phyloP scores from a whole-genome alignment of 2,888 invertebrate genomes.

The Trissoscelio sp. region DNA sequence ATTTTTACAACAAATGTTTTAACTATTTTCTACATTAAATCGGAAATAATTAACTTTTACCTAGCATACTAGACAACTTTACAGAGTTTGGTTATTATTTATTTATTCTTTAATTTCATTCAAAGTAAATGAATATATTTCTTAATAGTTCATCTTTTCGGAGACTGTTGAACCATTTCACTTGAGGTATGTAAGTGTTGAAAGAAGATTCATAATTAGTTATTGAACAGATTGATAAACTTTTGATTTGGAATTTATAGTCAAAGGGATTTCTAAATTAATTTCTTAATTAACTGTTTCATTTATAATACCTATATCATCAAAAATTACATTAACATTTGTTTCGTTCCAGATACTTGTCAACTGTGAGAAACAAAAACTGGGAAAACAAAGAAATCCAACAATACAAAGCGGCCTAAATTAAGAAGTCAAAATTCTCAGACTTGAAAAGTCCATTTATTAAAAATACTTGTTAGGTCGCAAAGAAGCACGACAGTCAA shows the following conservation, averaged over 20 bases:
- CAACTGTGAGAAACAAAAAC: constrained; percentile 83
- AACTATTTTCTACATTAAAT: neutral
- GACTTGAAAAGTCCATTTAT: constrained; percentile 35
- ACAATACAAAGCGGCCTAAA: constrained; percentile 82
- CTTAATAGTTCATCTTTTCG: constrained; percentile 75
- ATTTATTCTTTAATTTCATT: constrained; percentile 12
- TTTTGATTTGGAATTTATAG: neutral
- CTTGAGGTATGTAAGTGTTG: constrained; percentile 68
- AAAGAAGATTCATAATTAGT: neutral
- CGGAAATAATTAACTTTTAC: too few relatives aligned
- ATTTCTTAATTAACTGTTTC: neutral
- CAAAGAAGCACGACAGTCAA: too few relatives aligned
- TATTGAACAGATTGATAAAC: neutral
- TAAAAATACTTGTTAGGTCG: too few relatives aligned
- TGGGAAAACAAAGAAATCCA: constrained; percentile 89
- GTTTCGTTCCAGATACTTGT: constrained; percentile 82
- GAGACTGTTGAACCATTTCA: constrained; percentile 75
- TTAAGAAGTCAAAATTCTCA: constrained; percentile 29
- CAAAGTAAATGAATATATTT: constrained; percentile 68
- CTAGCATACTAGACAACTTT: neutral
- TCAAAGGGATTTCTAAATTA: neutral
- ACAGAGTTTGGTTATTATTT: constrained; percentile 15
- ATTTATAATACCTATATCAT: neutral
- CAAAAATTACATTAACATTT: neutral
- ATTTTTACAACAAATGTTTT: neutral